Evolutionary conservation across 1,140 invertebrate genomes (phyloP).

Genomic region (Diorhabda elongata): DNA sequence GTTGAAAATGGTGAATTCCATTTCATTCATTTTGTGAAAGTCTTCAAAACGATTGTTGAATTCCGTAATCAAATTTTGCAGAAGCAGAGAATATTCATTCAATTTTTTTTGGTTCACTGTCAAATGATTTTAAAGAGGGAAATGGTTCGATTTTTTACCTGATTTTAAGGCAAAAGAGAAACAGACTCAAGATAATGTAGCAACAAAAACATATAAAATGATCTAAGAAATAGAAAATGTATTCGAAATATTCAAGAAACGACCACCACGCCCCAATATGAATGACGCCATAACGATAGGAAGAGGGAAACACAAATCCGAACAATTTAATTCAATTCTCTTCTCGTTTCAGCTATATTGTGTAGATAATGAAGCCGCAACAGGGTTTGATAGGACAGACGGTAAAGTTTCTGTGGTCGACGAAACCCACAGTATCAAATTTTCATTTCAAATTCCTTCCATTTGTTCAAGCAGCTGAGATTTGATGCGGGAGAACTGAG

Average conservation of each 20-base stretch:
- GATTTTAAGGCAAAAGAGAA: too few species aligned
- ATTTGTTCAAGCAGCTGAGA: not conserved
- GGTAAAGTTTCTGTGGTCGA: constrained; percentile 10
- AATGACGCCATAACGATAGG: not conserved
- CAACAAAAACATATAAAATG: too few species aligned
- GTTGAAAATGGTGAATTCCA: too few species aligned
- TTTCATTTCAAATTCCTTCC: constrained; percentile 12
- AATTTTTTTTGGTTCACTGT: too few species aligned
- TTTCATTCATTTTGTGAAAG: too few species aligned
- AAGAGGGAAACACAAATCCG: constrained; percentile 7
- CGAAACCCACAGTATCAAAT: constrained; percentile 10
- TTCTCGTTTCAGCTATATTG: constrained; percentile 12
- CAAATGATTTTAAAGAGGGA: too few species aligned
- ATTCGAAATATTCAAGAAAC: not conserved
- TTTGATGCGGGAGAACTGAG: not conserved
- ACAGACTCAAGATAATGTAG: too few species aligned
- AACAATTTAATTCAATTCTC: constrained; percentile 15
- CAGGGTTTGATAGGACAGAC: constrained; percentile 13
- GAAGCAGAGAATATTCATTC: too few species aligned
- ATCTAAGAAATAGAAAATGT: too few species aligned
- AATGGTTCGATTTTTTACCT: too few species aligned
- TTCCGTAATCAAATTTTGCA: too few species aligned
- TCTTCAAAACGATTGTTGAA: too few species aligned
- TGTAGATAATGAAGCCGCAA: constrained; percentile 14
- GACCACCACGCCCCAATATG: not conserved